Evolutionary conservation across 1,140 invertebrate genomes (phyloP).

Genomic region (Vanessa tameamea): DNA sequence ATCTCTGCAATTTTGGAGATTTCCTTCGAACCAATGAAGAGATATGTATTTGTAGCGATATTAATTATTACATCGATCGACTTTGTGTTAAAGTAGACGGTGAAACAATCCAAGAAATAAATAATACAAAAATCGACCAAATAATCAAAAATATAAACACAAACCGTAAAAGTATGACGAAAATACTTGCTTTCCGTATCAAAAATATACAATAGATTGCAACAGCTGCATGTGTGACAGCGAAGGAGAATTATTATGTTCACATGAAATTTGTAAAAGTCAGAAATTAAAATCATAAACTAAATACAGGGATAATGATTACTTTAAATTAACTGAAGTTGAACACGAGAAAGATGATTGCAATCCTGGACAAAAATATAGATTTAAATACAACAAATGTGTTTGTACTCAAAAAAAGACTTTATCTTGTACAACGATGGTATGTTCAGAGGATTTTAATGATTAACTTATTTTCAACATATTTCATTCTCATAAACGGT

Average conservation of each 20-base stretch:
- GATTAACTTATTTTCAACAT: too few species aligned
- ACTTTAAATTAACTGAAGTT: constrained; percentile 34
- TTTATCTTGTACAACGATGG: constrained; percentile 61
- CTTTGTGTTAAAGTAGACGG: constrained; percentile 46
- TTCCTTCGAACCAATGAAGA: constrained; percentile 42
- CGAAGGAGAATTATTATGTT: constrained; percentile 58
- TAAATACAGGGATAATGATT: not conserved
- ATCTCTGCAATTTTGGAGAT: constrained; percentile 46
- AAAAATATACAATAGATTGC: constrained; percentile 65
- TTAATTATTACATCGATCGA: constrained; percentile 50
- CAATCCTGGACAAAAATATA: constrained; percentile 57
- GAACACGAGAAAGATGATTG: constrained; percentile 42
- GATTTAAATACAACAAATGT: constrained; percentile 67
- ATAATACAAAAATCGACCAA: constrained; percentile 17
- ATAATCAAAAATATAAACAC: constrained; percentile 32
- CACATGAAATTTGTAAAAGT: constrained; percentile 44
- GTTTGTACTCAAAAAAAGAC: constrained; percentile 50
- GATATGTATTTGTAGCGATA: constrained; percentile 52
- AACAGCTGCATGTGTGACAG: constrained; percentile 63
- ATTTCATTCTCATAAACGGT: too few species aligned
- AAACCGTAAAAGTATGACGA: constrained; percentile 26
- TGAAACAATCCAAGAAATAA: constrained; percentile 37
- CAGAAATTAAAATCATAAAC: constrained; percentile 1
- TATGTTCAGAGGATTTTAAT: constrained; percentile 45
- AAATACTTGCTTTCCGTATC: constrained; percentile 29